Conservation (phyloP, 2,888 invertebrate genomes). For the Odontomyia ornata region DNA sequence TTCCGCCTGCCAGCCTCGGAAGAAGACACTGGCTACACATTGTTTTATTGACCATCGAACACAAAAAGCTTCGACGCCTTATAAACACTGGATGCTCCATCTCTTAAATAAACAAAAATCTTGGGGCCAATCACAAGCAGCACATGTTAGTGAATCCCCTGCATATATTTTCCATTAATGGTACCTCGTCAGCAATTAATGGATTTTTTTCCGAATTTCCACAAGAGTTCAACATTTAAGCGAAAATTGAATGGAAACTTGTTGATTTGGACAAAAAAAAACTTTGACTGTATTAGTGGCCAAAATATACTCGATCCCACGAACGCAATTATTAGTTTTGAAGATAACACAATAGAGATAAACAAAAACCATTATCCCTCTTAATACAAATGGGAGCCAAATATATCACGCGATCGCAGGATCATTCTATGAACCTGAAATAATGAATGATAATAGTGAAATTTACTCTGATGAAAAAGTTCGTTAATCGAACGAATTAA, state of each 20-base stretch:
- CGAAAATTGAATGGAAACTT: slow-evolving; percentile 14
- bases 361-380: slow-evolving; percentile 29
- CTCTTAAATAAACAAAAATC: background rate
- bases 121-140: background rate
- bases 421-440: background rate
- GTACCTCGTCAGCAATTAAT: background rate
- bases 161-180: background rate
- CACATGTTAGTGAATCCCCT: background rate
- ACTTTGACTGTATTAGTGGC: background rate
- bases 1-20: slow-evolving; percentile 32
- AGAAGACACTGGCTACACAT: background rate
- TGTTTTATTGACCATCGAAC: slow-evolving; percentile 12
- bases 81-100: slow-evolving; percentile 6
- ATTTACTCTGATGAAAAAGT: slow-evolving; percentile 29
- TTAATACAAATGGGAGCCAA: background rate
- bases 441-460: background rate
- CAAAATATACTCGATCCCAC: slow-evolving; percentile 17
- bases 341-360: slow-evolving; percentile 34
- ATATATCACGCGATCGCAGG: background rate
- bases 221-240: slow-evolving; percentile 31
- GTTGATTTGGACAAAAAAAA: background rate
- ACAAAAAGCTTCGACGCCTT: background rate
- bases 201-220: background rate
- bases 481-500: background rate
- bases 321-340: slow-evolving; percentile 1